Evolutionary conservation across 2,888 invertebrate genomes (phyloP).

Genomic region (Phaedon cochleariae): DNA sequence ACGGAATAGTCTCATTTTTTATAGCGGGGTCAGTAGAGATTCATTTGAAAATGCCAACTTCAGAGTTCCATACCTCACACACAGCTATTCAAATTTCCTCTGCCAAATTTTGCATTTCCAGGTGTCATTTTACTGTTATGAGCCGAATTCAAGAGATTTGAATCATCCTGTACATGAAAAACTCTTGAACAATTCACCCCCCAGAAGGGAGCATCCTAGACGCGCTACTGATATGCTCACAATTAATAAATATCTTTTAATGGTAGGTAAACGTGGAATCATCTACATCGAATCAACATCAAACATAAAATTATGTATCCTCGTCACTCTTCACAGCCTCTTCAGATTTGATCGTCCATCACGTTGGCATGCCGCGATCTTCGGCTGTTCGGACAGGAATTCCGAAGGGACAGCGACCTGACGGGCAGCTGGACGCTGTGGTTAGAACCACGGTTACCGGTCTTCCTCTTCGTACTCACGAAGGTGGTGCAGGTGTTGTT

Average conservation of each 20-base stretch:
- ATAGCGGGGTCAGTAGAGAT: too few species aligned
- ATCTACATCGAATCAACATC: background rate
- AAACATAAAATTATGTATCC: background rate
- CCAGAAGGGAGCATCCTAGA: too few species aligned
- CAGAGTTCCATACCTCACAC: too few species aligned
- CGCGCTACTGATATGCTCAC: too few species aligned
- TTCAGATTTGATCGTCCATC: slow-evolving; percentile 43
- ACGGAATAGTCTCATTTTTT: too few species aligned
- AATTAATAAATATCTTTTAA: slow-evolving; percentile 2
- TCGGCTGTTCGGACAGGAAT: slow-evolving; percentile 38
- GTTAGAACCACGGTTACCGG: slow-evolving; percentile 49
- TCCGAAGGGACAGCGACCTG: slow-evolving; percentile 53
- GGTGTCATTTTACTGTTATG: too few species aligned
- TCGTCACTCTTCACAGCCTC: background rate
- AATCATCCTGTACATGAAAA: too few species aligned
- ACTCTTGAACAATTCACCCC: too few species aligned
- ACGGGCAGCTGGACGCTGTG: slow-evolving; percentile 49
- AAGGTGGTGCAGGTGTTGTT: slow-evolving; percentile 72
- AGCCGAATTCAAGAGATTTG: too few species aligned
- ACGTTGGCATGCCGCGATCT: slow-evolving; percentile 37
- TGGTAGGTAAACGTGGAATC: background rate
- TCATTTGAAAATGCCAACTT: too few species aligned
- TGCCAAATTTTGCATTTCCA: too few species aligned
- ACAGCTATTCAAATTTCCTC: too few species aligned
- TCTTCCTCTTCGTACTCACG: slow-evolving; percentile 66